Evolutionary conservation across 1,140 invertebrate species (phyloP), one percentile per base, ranked within the genome.

Genomic region (Triops cancriformis): DNA sequence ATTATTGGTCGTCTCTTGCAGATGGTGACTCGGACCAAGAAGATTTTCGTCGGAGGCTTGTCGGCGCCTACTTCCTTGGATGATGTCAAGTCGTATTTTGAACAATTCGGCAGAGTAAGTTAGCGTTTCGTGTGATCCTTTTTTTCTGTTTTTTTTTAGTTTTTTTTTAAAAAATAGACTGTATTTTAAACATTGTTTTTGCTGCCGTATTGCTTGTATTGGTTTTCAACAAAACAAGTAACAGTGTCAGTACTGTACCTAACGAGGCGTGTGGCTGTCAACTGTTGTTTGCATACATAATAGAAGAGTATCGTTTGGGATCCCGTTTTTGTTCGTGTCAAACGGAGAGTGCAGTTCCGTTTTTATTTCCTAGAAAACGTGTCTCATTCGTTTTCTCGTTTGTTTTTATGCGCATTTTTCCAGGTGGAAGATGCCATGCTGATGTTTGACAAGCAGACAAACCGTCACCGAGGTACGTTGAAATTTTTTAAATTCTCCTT

Each of bases 21-120:
- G 97, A 98, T 99, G 96, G 96, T 99, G 86, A 99, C 97, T 87
- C 93, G 96, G 89, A 99, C 98, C 88, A 99, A 99, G 92, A 99
- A 99, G 90, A 98, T 99, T 89, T 99, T 99, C 88, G 97, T 99
- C 85, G 98, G 98, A 82, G 98, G 98, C 83, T 89, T 99, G 83
- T 98, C 97, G 83, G 96, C 97, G 83, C 96, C 96, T 83, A 99
- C 97, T 84, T 99, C 97, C 83, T 91, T 99, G 84, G 98, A 99
- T 88, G 98, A 99, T 87, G 96, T 99, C 85, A 98, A 98, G 90
- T 97, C 95, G 87, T 99, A 99, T 89, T 99, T 99, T 88, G 95
- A 97, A 88, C 95, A 98, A 87, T 99, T 98, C 87, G 98, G 98
- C 87, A 94, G 95, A 92, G 97, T 99, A 88, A 96, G 95, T 76